Conservation (phyloP, 2,888 invertebrate species). For the Pilophorus perplexus region DNA sequence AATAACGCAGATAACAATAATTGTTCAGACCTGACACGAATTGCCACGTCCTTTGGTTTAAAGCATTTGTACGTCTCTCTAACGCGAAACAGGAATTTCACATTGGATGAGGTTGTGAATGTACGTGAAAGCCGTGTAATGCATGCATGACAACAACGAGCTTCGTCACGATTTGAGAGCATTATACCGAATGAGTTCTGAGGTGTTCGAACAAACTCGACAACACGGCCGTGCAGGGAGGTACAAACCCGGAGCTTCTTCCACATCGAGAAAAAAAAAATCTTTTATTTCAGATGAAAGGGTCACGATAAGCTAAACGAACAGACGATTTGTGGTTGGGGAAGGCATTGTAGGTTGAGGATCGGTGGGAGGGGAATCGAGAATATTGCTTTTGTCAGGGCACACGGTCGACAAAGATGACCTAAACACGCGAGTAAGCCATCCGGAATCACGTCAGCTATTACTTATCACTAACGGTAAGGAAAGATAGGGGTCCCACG, state of each 20-base stretch:
- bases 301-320: constrained; percentile 26
- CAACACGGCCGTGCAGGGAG: constrained; percentile 6
- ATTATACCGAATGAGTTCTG: not conserved
- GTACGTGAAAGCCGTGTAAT: too few relatives aligned
- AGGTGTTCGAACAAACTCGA: constrained; percentile 15
- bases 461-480: constrained; percentile 39
- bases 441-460: constrained; percentile 41
- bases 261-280: constrained; percentile 10
- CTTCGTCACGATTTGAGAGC: not conserved
- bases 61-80: too few relatives aligned
- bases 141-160: too few relatives aligned
- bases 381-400: constrained; percentile 39
- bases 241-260: constrained; percentile 9
- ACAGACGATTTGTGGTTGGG: constrained; percentile 31
- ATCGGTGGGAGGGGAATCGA: constrained; percentile 9
- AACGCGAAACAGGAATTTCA: too few relatives aligned
- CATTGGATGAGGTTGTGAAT: too few relatives aligned
- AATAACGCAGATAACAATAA: too few relatives aligned
- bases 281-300: constrained; percentile 35
- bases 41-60: too few relatives aligned
- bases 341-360: not conserved
- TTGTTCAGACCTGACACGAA: too few relatives aligned
- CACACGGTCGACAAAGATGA: constrained; percentile 37
- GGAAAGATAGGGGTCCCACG: constrained; percentile 30
- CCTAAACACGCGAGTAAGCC: constrained; percentile 40